Base-by-base conservation (phyloP, 37 sponge, comb jelly and placozoan genomes). In the Ephydatia muelleri region DNA sequence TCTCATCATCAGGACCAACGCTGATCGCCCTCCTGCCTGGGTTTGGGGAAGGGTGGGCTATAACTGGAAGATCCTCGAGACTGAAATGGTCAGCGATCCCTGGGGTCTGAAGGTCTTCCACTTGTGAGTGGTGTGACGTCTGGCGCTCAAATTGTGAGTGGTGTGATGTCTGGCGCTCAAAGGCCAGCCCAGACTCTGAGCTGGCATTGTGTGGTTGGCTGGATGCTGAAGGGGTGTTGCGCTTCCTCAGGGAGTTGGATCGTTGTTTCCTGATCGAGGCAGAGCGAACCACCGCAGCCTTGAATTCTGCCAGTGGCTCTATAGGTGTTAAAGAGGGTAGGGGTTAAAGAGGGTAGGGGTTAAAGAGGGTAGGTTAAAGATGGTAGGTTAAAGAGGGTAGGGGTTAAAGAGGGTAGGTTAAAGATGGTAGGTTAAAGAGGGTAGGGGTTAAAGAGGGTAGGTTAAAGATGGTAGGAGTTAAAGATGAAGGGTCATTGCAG, bases 241-340 rank as follows among this genome's bases (percentile, higher is more conserved):
- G 65, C 0, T 31, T 32, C 16, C 57, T 4, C 16, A 57, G 16
- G 16, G 57, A 57, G 57, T 13, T 11, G 16, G 6, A 4, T 16
- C 57, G 57, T 14, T 57, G 57, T 57, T 57, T 57, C 57, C 16
- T 57, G 19, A 57, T 11, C 29, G 84, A 84, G 9, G 38, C 75
- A 65, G 76, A 65, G 5, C 79, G 84, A 66, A 74, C 80, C 33
- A 86, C 23, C n/a, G 90, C 87, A 11, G 84, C 84, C 65, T 69
- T 89, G 81, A 93, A 93, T 0, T 38, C 90, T 65, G 90, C 82
- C 29, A 93, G 74, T 0, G 87, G 78, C 14, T 73, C 90, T n/a
- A n/a, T n/a, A n/a, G n/a, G n/a, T 86, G 67, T 26, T 39, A 23
- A 69, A 25, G 69, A 57, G 57, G 57, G 1, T 13, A 57, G 16